Evolutionary conservation across 2,888 invertebrate genomes (phyloP).

Genomic region (Lapara coniferarum): DNA sequence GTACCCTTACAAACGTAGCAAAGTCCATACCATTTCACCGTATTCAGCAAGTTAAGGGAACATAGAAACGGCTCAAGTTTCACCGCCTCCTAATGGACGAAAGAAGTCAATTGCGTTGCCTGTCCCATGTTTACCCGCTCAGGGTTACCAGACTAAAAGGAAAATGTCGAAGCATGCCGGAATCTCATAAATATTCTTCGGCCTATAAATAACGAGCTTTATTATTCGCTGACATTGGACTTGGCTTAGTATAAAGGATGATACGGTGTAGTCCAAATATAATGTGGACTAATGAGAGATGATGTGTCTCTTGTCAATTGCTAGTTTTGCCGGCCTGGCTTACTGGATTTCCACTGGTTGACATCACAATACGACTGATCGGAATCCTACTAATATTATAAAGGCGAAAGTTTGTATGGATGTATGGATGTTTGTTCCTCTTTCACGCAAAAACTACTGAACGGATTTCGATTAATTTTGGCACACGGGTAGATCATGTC

Average conservation of each 20-base stretch:
- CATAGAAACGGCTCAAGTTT: constrained; percentile 1
- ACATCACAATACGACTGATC: too few relatives aligned
- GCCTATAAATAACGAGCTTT: not conserved
- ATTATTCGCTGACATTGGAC: not conserved
- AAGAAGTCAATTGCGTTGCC: not conserved
- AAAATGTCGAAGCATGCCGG: not conserved
- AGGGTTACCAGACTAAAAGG: constrained; percentile 5
- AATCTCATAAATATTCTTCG: not conserved
- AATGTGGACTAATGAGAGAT: too few relatives aligned
- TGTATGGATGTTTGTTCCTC: too few relatives aligned
- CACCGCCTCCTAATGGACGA: constrained; percentile 17
- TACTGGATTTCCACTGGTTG: too few relatives aligned
- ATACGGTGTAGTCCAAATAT: too few relatives aligned
- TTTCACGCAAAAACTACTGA: too few relatives aligned
- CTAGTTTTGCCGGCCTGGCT: too few relatives aligned
- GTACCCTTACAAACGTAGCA: not conserved
- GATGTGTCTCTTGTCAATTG: too few relatives aligned
- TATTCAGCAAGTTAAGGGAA: constrained; percentile 1
- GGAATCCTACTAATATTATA: too few relatives aligned
- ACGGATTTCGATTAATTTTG: too few relatives aligned
- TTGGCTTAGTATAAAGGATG: not conserved
- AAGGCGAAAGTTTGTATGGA: too few relatives aligned
- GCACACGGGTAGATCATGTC: too few relatives aligned
- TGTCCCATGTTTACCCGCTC: not conserved
- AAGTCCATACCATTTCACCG: not conserved